Percentiles rank a stretch among this genome's conserved stretches.
phyloP scores from a whole-genome alignment of 1,140 invertebrate genomes.

The Homarus americanus region DNA sequence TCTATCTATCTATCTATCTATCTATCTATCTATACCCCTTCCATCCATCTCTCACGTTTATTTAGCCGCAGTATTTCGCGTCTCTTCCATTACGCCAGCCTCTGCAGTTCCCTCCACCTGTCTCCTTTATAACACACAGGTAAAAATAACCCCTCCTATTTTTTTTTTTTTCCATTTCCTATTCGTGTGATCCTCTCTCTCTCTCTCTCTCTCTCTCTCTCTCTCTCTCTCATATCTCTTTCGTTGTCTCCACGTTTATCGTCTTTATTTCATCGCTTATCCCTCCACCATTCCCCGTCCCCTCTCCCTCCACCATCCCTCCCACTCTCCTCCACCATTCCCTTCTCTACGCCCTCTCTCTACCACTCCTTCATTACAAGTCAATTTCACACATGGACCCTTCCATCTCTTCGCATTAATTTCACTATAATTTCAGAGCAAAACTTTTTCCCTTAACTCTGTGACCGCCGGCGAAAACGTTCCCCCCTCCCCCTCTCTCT shows the following conservation, averaged over 20 bases:
- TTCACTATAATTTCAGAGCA: slow-evolving; percentile 61
- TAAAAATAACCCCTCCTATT: too few relatives aligned
- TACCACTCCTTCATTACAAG: slow-evolving; percentile 60
- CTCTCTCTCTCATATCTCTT: not conserved
- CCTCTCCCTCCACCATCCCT: not conserved
- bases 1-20: not conserved
- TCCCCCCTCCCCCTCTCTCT: too few relatives aligned
- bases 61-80: too few relatives aligned
- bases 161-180: too few relatives aligned
- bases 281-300: not conserved
- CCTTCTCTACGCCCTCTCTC: not conserved
- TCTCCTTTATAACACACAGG: too few relatives aligned
- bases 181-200: not conserved
- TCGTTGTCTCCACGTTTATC: not conserved
- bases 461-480: too few relatives aligned
- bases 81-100: too few relatives aligned
- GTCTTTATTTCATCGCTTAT: not conserved
- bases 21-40: too few relatives aligned
- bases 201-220: not conserved
- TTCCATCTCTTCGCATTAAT: slow-evolving; percentile 64
- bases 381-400: slow-evolving; percentile 68
- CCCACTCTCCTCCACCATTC: not conserved
- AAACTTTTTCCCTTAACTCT: too few relatives aligned
- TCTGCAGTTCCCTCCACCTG: too few relatives aligned
- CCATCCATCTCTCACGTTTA: not conserved